These are phyloP conservation scores for Chorisops tibialis DNA, from an alignment of 2,888 invertebrate species.

Conservation along the genomic window DNA sequence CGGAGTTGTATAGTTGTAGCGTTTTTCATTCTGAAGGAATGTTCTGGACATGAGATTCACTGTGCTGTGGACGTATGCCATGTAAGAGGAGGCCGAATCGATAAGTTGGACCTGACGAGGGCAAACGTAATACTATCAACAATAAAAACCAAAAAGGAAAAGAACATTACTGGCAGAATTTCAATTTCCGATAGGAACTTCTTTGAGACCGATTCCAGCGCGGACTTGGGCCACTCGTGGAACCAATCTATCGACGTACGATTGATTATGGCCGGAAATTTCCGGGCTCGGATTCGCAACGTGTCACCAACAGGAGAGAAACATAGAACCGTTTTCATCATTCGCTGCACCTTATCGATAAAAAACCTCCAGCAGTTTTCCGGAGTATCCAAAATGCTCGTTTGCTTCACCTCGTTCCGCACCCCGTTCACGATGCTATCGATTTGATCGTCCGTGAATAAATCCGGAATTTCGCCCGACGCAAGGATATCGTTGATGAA, in stretches of 20 bases:
- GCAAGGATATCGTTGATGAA: conserved; percentile 90
- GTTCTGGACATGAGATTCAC: conserved; percentile 82
- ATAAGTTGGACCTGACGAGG: conserved; percentile 56
- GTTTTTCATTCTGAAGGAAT: conserved; percentile 80
- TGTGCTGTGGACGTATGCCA: conserved; percentile 87
- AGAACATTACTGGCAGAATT: conserved; percentile 62
- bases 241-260: conserved; percentile 96
- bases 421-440: conserved; percentile 81
- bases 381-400: conserved; percentile 77
- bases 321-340: conserved; percentile 81
- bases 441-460: conserved; percentile 85
- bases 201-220: conserved; percentile 83
- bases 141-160: not conserved
- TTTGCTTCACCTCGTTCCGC: conserved; percentile 75
- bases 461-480: conserved; percentile 89
- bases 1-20: conserved; percentile 95
- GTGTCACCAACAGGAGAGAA: conserved; percentile 95
- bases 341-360: conserved; percentile 80
- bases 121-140: not conserved
- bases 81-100: conserved; percentile 76
- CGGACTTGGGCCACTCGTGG: conserved; percentile 93
- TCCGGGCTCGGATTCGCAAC: conserved; percentile 78
- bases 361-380: conserved; percentile 97
- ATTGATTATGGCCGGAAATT: conserved; percentile 91
- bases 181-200: conserved; percentile 78